These are phyloP conservation scores for Tethya wilhelma DNA, from an alignment of 37 sponge, comb jelly and placozoan genomes.

Conservation along the genomic window DNA sequence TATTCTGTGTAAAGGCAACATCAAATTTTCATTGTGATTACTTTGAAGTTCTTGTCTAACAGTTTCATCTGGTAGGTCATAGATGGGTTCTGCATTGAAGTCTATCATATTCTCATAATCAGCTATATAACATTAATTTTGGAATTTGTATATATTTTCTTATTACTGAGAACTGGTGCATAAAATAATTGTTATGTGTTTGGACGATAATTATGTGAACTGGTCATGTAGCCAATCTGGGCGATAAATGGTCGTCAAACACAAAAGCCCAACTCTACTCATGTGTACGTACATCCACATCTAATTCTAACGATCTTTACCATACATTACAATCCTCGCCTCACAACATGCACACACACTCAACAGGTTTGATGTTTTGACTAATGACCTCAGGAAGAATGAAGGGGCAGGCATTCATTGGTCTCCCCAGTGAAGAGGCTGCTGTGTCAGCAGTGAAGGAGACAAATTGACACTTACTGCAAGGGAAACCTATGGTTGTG, in stretches of 20 bases:
- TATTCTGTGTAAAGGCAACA: too few relatives aligned
- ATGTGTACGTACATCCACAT: background rate
- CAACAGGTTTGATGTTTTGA: constrained; percentile 71
- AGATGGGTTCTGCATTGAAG: too few relatives aligned
- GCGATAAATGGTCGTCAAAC: too few relatives aligned
- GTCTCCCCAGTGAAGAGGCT: constrained; percentile 77
- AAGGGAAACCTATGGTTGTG: constrained; percentile 90
- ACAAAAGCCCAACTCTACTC: too few relatives aligned
- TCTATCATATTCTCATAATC: too few relatives aligned
- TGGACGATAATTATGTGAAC: constrained; percentile 81
- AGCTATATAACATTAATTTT: too few relatives aligned
- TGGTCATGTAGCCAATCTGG: constrained; percentile 7
- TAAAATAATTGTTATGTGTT: constrained; percentile 66
- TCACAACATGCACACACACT: background rate
- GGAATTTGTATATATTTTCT: too few relatives aligned
- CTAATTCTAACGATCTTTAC: background rate
- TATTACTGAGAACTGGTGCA: too few relatives aligned
- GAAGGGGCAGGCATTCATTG: constrained; percentile 98
- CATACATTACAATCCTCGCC: background rate
- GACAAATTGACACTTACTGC: constrained; percentile 85
- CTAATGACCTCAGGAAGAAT: constrained; percentile 91
- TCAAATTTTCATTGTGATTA: too few relatives aligned
- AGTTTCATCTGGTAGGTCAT: too few relatives aligned
- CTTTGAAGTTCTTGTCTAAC: too few relatives aligned
- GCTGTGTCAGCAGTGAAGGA: constrained; percentile 80